Base-by-base conservation (phyloP, 1,140 invertebrate genomes). In the Drosophila melanica region DNA sequence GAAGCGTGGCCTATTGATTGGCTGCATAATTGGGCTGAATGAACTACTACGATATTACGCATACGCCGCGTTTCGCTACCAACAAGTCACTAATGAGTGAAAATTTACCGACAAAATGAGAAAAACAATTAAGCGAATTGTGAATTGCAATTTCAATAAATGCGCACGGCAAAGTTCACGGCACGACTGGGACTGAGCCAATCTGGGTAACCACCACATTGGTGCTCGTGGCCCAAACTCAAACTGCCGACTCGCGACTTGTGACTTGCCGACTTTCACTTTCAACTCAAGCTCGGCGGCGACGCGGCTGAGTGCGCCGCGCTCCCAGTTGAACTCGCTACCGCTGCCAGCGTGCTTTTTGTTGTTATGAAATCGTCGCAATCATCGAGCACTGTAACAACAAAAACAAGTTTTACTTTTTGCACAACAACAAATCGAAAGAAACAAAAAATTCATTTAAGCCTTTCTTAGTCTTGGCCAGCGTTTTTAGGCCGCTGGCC, bases 71-170 rank as follows among this genome's bases (percentile, higher is more conserved):
- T 53, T 16, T 41, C 33, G 51, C 60, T 42, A 45, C 11, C 60
- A 79, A 69, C 77, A 44, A 68, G 70, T 45, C 71, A 73, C 71
- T 86, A 87, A 86, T 87, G 65, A 76, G 79, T 59, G 75, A 81
- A 86, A 87, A 86, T 79, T 76, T 48, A 53, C 75, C 64, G 59
- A 65, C 67, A 44, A 81, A 77, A 76, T 68, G 82, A 66, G 64
- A 63, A 76, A 81, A 74, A 86, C 62, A 86, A 86, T 86, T 81
- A 87, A 76, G 75, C 59, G 37, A 87, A 74, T 74, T 74, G 65
- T 74, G 71, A 85, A 86, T 75, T 86, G 81, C 68, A 76, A 81
- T 87, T 86, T 82, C 58, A 81, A 86, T 81, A 79, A 86, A 73
- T 72, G 82, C 54, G 79, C 71, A 58, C 81, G 50, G 67, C 67